Percentiles rank a stretch among this genome's conserved stretches.
Conservation (phyloP, 1,140 invertebrate genomes). For the Chymomyza costata region DNA sequence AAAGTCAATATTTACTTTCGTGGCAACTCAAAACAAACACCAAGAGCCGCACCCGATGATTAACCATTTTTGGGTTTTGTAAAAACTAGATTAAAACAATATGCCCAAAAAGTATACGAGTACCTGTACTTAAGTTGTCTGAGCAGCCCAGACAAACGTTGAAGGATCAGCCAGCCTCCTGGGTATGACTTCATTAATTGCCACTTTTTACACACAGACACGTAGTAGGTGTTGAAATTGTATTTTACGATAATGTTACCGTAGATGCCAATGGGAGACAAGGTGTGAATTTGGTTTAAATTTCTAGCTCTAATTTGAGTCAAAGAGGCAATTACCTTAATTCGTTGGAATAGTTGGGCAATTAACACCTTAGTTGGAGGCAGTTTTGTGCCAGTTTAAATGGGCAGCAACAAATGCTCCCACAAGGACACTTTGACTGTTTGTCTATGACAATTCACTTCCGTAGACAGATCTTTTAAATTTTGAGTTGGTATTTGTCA, state of each 20-base stretch:
- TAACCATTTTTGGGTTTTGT: slow-evolving; percentile 19
- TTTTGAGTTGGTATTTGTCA: slow-evolving; percentile 20
- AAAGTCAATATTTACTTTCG: slow-evolving; percentile 71
- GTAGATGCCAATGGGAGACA: slow-evolving; percentile 1
- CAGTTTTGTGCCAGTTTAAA: slow-evolving; percentile 3
- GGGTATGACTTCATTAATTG: slow-evolving; percentile 59
- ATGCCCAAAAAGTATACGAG: slow-evolving; percentile 12
- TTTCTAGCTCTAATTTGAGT: slow-evolving; percentile 7
- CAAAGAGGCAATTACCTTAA: slow-evolving; percentile 48
- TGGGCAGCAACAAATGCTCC: slow-evolving; percentile 9
- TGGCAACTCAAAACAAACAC: not conserved
- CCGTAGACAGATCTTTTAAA: slow-evolving; percentile 23
- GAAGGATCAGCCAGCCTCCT: slow-evolving; percentile 20
- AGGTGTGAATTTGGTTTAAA: slow-evolving; percentile 69
- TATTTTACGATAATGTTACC: not conserved
- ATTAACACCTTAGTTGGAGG: slow-evolving; percentile 66
- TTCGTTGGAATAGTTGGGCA: slow-evolving; percentile 49
- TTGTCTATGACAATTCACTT: slow-evolving; percentile 4
- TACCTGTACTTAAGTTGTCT: slow-evolving; percentile 36
- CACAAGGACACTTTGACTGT: not conserved
- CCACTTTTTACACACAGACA: slow-evolving; percentile 28
- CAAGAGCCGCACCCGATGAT: slow-evolving; percentile 4
- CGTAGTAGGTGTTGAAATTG: slow-evolving; percentile 6
- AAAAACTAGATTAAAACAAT: slow-evolving; percentile 62
- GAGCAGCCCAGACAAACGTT: slow-evolving; percentile 33